These are phyloP conservation scores for Crossoptilon crossoptilon DNA, from an alignment of 2,797 vertebrate genomes.

Conservation along the genomic window DNA sequence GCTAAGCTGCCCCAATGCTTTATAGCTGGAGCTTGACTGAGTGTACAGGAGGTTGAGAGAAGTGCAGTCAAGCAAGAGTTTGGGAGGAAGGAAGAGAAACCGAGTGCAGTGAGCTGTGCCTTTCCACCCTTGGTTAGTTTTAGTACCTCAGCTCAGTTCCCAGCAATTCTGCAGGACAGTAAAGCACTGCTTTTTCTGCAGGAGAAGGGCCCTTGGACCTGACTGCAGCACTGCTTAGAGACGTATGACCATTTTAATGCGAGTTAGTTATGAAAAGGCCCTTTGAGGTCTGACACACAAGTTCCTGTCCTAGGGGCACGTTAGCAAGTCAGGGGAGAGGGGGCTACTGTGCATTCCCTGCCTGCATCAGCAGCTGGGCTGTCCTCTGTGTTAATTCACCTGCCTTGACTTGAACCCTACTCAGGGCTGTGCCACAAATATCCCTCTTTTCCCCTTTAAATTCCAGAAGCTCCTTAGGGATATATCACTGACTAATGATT, in stretches of 20 bases:
- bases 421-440: not conserved
- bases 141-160: not conserved
- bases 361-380: not conserved
- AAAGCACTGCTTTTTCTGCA: not conserved
- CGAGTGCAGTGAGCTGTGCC: not conserved
- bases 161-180: not conserved
- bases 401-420: not conserved
- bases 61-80: not conserved
- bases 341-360: not conserved
- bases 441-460: not conserved
- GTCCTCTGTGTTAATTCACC: not conserved
- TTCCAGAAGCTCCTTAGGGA: not conserved
- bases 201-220: not conserved
- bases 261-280: not conserved
- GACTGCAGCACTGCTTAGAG: not conserved
- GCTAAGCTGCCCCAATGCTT: not conserved
- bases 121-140: not conserved
- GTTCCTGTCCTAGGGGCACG: not conserved
- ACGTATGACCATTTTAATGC: not conserved
- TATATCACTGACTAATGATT: not conserved
- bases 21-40: conserved; percentile 6
- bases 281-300: not conserved
- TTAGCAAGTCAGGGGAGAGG: not conserved
- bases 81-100: conserved; percentile 13
- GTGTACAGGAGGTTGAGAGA: not conserved